Percentiles rank a stretch among this genome's conserved stretches.
These are phyloP conservation scores for Cylas formicarius DNA, from an alignment of 1,140 invertebrate genomes.

Conservation along the genomic window DNA sequence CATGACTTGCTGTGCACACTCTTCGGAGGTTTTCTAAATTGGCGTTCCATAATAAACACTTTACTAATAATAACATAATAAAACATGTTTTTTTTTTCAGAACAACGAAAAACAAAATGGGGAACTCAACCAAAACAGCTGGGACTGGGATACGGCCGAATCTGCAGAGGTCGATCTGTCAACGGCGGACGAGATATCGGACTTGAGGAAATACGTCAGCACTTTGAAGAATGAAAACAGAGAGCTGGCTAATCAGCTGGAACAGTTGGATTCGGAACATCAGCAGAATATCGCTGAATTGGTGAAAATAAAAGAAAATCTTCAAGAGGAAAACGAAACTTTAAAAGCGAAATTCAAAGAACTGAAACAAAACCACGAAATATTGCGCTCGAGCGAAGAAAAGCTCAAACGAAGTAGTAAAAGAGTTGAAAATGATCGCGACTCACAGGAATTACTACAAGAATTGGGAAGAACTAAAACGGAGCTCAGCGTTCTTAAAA, in stretches of 20 bases:
- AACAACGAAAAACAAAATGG: slow-evolving; percentile 6
- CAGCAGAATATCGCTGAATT: slow-evolving; percentile 36
- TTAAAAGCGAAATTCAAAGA: slow-evolving; percentile 47
- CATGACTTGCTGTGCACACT: too few relatives aligned
- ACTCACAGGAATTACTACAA: slow-evolving; percentile 12
- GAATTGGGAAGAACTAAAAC: slow-evolving; percentile 20
- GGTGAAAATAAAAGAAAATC: slow-evolving; percentile 40
- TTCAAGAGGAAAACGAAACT: slow-evolving; percentile 49
- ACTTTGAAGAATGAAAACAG: slow-evolving; percentile 36
- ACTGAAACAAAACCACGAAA: slow-evolving; percentile 36
- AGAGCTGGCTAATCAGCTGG: slow-evolving; percentile 32
- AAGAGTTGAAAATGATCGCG: slow-evolving; percentile 7
- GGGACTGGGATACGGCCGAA: slow-evolving; percentile 15
- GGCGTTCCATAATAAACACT: too few relatives aligned
- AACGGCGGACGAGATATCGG: slow-evolving; percentile 8
- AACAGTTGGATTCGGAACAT: slow-evolving; percentile 37
- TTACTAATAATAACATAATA: too few relatives aligned
- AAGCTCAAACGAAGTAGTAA: slow-evolving; percentile 27
- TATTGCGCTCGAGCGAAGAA: slow-evolving; percentile 14
- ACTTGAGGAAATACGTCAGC: slow-evolving; percentile 15
- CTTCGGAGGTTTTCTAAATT: too few relatives aligned
- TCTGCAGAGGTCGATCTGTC: neutral
- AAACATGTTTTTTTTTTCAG: slow-evolving; percentile 18
- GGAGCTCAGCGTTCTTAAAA: slow-evolving; percentile 21
- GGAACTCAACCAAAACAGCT: slow-evolving; percentile 7